A percentile compares a stretch with the other conserved stretches of the same genome.
phyloP scores from a whole-genome alignment of 1,140 invertebrate species.

The Temnothorax longispinosus region DNA sequence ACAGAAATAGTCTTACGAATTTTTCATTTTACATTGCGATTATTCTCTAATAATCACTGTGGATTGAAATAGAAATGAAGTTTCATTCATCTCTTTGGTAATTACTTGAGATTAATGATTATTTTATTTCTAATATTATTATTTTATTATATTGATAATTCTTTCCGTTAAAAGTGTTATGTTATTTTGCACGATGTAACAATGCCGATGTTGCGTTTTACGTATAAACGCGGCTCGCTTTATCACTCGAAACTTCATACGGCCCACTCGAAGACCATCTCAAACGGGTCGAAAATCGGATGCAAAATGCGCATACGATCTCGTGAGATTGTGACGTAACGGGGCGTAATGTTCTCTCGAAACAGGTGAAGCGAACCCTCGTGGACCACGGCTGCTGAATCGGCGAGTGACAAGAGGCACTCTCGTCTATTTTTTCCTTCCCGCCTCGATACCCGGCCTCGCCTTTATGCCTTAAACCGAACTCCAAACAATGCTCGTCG shows the following conservation, averaged over 20 bases:
- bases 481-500: slow-evolving; percentile 20
- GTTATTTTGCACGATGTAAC: not conserved
- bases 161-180: not conserved
- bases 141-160: not conserved
- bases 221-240: not conserved
- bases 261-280: not conserved
- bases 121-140: not conserved
- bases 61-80: not conserved
- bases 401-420: slow-evolving; percentile 74
- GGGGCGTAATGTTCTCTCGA: slow-evolving; percentile 75
- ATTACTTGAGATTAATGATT: not conserved
- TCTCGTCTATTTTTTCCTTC: slow-evolving; percentile 54
- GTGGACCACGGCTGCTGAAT: slow-evolving; percentile 72
- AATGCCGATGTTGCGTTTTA: not conserved
- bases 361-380: slow-evolving; percentile 72
- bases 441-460: slow-evolving; percentile 24
- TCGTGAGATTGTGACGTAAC: slow-evolving; percentile 72
- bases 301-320: slow-evolving; percentile 43
- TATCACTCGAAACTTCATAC: not conserved
- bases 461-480: slow-evolving; percentile 20
- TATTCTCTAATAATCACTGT: not conserved
- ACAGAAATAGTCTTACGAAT: not conserved
- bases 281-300: not conserved
- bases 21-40: not conserved
- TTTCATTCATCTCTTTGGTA: not conserved